Evolutionary conservation across 1,140 invertebrate genomes (phyloP).

Genomic region (Colletes latitarsis): DNA sequence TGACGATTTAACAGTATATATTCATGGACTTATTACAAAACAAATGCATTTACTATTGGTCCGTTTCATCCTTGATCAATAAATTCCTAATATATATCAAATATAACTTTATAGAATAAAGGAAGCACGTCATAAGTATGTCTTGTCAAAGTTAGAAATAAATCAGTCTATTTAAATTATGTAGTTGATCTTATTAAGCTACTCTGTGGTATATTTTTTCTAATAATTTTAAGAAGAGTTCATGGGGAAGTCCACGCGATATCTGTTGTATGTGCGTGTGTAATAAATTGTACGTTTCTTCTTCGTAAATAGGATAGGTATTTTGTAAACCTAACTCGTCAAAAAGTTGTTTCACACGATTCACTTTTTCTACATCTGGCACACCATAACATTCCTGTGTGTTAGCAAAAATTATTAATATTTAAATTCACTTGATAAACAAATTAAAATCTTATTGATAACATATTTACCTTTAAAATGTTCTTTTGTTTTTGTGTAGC

Average conservation of each 20-base stretch:
- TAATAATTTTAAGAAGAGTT: constrained; percentile 91
- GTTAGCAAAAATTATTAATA: constrained; percentile 19
- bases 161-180: background rate
- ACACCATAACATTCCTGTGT: constrained; percentile 89
- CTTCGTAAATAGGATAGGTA: constrained; percentile 92
- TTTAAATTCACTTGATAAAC: background rate
- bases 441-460: constrained; percentile 9
- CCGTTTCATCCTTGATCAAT: background rate
- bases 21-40: background rate
- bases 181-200: constrained; percentile 70
- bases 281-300: constrained; percentile 91
- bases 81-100: background rate
- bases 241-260: constrained; percentile 90
- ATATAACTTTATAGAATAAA: background rate
- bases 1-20: background rate
- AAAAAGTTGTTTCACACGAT: constrained; percentile 90
- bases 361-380: constrained; percentile 85
- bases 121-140: background rate
- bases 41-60: background rate
- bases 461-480: constrained; percentile 84
- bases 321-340: constrained; percentile 89
- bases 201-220: constrained; percentile 90
- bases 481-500: constrained; percentile 88
- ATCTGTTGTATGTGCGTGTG: constrained; percentile 92
- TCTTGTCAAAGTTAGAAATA: background rate